phyloP scores from a whole-genome alignment of 1,140 invertebrate genomes.

The Sogatella furcifera region DNA sequence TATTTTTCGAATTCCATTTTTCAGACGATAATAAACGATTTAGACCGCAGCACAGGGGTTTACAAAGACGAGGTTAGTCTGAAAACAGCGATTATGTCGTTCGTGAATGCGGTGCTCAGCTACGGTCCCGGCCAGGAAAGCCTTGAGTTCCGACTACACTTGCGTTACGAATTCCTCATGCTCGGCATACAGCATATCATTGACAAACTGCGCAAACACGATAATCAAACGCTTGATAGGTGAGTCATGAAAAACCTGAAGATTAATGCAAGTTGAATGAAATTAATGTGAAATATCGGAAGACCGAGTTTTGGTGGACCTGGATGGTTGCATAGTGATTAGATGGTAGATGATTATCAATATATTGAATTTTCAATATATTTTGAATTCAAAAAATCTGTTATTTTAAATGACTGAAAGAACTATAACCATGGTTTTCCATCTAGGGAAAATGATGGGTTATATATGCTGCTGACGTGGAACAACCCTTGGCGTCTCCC shows the following conservation, averaged over 20 bases:
- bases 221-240: constrained; percentile 87
- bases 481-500: no score
- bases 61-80: constrained; percentile 77
- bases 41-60: constrained; percentile 80
- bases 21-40: constrained; percentile 82
- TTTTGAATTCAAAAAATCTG: no score
- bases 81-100: constrained; percentile 96
- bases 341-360: no score
- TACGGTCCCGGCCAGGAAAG: constrained; percentile 94
- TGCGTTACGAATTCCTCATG: constrained; percentile 95
- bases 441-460: no score
- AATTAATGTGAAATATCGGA: no score
- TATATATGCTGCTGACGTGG: no score
- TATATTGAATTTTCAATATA: no score
- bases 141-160: constrained; percentile 87
- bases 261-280: no score
- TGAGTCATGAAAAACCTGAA: constrained; percentile 19
- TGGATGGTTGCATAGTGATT: no score
- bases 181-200: constrained; percentile 93
- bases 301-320: no score
- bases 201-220: constrained; percentile 81
- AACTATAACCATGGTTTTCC: no score
- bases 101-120: constrained; percentile 93
- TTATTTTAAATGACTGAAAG: no score
- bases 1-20: not conserved